These are phyloP conservation scores for Dicrurus megarhynchus DNA, from an alignment of 2,113 vertebrate species.

Conservation along the genomic window DNA sequence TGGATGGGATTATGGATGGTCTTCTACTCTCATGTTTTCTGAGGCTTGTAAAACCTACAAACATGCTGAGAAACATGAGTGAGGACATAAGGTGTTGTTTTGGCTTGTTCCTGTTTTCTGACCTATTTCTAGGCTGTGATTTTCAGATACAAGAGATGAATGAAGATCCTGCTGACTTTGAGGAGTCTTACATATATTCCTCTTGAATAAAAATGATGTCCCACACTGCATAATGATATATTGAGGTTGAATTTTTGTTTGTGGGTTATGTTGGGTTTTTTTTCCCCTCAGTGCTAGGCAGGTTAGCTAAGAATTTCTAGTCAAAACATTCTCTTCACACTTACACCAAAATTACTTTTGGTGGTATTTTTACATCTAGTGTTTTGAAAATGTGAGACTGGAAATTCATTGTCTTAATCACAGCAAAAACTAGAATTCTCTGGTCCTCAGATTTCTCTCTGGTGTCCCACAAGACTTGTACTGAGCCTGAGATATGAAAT, in stretches of 20 bases:
- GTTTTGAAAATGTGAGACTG: not conserved
- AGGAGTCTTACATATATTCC: not conserved
- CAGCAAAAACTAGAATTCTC: not conserved
- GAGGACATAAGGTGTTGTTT: not conserved
- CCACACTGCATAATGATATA: not conserved
- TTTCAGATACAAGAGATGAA: not conserved
- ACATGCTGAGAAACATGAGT: not conserved
- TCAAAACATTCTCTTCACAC: not conserved
- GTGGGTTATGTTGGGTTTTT: not conserved
- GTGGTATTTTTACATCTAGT: not conserved
- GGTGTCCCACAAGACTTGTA: not conserved
- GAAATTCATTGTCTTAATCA: not conserved
- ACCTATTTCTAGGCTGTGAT: not conserved
- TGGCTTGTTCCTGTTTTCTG: not conserved
- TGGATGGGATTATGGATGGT: not conserved
- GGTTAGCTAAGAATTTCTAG: not conserved
- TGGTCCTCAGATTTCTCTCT: not conserved
- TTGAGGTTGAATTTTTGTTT: not conserved
- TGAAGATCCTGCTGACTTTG: not conserved
- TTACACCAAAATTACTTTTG: not conserved
- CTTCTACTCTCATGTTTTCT: not conserved
- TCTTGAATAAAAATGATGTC: not conserved
- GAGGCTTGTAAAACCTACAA: not conserved
- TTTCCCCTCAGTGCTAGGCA: not conserved
- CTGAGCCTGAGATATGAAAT: not conserved